Percentiles rank a stretch among this genome's conserved stretches.
Conservation (phyloP, 2,113 vertebrate genomes). For the Ciconia boyciana region DNA sequence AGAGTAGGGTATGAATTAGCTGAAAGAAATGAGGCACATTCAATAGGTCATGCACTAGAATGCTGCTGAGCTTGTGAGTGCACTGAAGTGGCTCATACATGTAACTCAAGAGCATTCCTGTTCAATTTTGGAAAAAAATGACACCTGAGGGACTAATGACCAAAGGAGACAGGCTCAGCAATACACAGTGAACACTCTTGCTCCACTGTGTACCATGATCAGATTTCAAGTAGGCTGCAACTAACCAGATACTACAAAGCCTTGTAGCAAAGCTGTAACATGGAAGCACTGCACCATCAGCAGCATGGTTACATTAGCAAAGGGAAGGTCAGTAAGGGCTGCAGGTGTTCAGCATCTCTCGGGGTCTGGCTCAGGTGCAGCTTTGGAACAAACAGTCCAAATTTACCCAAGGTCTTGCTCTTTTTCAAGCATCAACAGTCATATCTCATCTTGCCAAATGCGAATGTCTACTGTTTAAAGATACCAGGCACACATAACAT, state of each 20-base stretch:
- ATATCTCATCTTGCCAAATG: not conserved
- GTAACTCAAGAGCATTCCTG: not conserved
- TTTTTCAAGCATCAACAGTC: not conserved
- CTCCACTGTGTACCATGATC: accelerated
- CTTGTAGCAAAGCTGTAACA: not conserved
- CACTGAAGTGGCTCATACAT: not conserved
- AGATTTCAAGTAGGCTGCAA: not conserved
- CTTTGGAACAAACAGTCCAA: not conserved
- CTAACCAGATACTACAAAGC: not conserved
- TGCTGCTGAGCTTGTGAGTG: not conserved
- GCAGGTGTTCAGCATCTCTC: not conserved
- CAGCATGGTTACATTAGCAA: not conserved
- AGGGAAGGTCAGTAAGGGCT: not conserved
- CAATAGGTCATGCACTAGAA: not conserved
- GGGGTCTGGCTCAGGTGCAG: not conserved
- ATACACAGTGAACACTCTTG: not conserved
- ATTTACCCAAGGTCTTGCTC: not conserved
- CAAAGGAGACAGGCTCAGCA: not conserved
- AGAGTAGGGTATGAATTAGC: not conserved
- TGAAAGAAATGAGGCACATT: not conserved
- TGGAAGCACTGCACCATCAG: not conserved
- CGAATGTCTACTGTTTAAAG: not conserved
- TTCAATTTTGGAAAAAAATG: not conserved
- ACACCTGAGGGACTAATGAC: not conserved
- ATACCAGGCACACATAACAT: not conserved